These are phyloP conservation scores for Psettodes erumei DNA, from an alignment of 2,113 vertebrate species.

Conservation along the genomic window DNA sequence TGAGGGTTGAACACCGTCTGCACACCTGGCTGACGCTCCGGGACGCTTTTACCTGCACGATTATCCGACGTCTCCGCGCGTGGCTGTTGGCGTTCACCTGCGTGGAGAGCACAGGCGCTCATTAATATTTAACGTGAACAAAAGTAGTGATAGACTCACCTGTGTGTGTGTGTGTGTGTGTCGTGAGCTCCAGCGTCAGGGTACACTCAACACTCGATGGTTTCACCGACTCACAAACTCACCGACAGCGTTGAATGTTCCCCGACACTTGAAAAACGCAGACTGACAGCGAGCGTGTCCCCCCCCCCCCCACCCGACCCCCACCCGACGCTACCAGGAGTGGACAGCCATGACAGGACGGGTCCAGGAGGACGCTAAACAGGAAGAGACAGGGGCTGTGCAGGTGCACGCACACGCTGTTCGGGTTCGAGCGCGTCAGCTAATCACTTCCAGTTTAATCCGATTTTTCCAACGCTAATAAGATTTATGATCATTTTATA, in stretches of 20 bases:
- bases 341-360: slow-evolving; percentile 41
- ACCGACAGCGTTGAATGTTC: slow-evolving; percentile 99
- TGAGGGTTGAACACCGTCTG: too few species aligned
- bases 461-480: too few species aligned
- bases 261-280: slow-evolving; percentile 69
- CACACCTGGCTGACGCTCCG: too few species aligned
- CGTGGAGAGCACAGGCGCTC: neutral
- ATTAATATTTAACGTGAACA: neutral
- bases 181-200: slow-evolving; percentile 64
- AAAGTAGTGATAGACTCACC: too few species aligned
- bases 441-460: too few species aligned
- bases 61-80: neutral
- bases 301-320: too few species aligned
- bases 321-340: neutral
- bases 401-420: slow-evolving; percentile 34
- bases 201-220: slow-evolving; percentile 86
- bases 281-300: slow-evolving; percentile 33
- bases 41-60: slow-evolving; percentile 1
- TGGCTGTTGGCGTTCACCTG: neutral
- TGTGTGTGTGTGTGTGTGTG: too few species aligned
- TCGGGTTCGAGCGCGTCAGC: too few species aligned
- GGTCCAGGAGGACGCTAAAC: neutral
- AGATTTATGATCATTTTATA: too few species aligned
- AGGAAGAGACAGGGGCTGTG: slow-evolving; percentile 40
- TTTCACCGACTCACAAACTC: slow-evolving; percentile 88